Evolutionary conservation across 2,888 invertebrate species (phyloP).

Genomic region (Lomographa bimaculata): DNA sequence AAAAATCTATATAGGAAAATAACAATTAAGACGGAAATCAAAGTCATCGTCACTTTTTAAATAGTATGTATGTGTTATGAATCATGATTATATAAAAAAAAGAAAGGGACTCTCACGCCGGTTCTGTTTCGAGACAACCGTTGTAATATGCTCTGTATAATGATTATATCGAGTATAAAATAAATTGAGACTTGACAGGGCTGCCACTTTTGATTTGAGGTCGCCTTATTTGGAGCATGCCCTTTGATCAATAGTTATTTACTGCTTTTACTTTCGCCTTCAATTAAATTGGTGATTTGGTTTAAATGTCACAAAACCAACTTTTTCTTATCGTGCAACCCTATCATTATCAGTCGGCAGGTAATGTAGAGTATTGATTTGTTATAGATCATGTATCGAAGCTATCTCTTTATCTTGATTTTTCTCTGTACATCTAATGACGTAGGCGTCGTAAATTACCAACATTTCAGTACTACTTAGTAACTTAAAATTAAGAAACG

Average conservation of each 20-base stretch:
- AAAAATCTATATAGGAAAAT: no score
- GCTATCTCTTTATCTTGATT: no score
- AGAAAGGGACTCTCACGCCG: background rate
- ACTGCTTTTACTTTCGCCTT: conserved; percentile 23
- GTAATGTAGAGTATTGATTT: no score
- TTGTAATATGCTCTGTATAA: conserved; percentile 2
- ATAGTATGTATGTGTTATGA: no score
- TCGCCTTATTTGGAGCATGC: conserved; percentile 24
- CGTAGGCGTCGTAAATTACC: no score
- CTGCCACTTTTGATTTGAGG: conserved; percentile 22
- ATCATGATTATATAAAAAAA: no score
- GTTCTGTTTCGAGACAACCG: conserved; percentile 11
- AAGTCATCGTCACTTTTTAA: no score
- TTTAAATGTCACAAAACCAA: conserved; percentile 20
- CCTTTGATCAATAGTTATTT: conserved; percentile 24
- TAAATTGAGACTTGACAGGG: conserved; percentile 22
- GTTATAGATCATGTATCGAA: no score
- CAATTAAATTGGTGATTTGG: conserved; percentile 11
- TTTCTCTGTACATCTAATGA: no score
- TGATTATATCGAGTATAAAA: conserved; percentile 19
- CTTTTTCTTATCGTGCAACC: conserved; percentile 2
- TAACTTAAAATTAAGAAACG: no score
- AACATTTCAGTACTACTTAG: no score
- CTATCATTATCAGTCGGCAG: conserved; percentile 4
- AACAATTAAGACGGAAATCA: no score